Evolutionary conservation across 2,797 vertebrate species (phyloP), one percentile per base, ranked within the genome.

Genomic region (Taenioides sp.): DNA sequence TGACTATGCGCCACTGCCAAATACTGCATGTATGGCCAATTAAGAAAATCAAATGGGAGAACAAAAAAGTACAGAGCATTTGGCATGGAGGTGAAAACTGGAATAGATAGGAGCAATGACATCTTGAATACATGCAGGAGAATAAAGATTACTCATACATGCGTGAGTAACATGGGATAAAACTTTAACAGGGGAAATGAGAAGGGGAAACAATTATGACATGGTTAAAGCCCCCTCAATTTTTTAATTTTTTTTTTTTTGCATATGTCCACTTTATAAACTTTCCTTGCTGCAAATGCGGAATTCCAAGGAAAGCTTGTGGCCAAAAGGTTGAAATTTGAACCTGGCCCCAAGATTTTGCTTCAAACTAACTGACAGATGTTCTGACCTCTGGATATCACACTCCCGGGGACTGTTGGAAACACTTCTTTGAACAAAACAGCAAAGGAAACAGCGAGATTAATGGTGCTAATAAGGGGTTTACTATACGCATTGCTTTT

Each of bases 241-340:
- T n/a, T n/a, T n/a, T n/a, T n/a, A n/a, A n/a, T n/a, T 27, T 27
- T 27, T 27, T 27, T 27, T 27, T 27, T 27, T 27, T 27, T 27
- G 2, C 2, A 27, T 27, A 27, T 27, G 28, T 40, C 60, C 1
- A 14, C 43, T 17, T 43, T n/a, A 49, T 5, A 49, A 77, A 65
- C 18, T 72, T 23, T 59, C 1, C 27, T 77, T 17, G 5, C 34
- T 34, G 57, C 7, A 65, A 67, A 25, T 11, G 12, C 25, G 34
- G n/a, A 52, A 70, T 49, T 52, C 71, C 57, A 52, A 69, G 23
- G 65, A 66, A n/a, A 54, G 54, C n/a, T 34, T 7, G 73, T 69
- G 71, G 67, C 27, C 71, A 63, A 47, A 80, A 64, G 73, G 7
- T 37, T 62, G 78, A 78, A 73, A 85, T 43, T 28, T 57, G 76